Percentiles rank a stretch among this genome's conserved stretches.
Evolutionary conservation across 35 echinoderm and acorn worm species (phyloP).

Genomic region (Diadema setosum): DNA sequence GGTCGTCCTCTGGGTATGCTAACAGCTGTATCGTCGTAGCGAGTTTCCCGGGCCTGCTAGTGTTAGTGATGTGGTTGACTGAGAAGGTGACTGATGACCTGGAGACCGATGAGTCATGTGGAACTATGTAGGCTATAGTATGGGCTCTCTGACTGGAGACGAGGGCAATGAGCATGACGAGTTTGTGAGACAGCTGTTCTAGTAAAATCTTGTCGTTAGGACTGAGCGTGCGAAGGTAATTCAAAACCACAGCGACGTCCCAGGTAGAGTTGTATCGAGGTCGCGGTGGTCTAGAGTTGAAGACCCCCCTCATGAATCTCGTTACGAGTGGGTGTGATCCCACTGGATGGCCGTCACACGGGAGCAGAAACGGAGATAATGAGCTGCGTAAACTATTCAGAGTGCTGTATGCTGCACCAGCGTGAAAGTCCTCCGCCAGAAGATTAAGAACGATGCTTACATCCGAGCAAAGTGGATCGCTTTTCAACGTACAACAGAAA

Average conservation of each 20-base stretch:
- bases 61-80: neutral
- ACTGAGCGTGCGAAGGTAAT: conserved; percentile 2
- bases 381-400: conserved; percentile 40
- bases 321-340: conserved; percentile 5
- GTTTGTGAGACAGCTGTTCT: neutral
- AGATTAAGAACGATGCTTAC: neutral
- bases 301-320: conserved; percentile 55
- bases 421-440: neutral
- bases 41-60: neutral
- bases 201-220: neutral
- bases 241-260: neutral
- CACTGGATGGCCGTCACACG: neutral
- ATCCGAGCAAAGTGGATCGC: conserved; percentile 23
- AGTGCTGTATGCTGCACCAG: conserved; percentile 10
- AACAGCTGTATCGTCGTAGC: neutral
- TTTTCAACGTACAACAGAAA: conserved; percentile 41
- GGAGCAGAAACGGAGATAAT: neutral
- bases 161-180: neutral
- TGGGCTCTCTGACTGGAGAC: neutral
- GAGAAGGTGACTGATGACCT: no score
- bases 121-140: no score
- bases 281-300: neutral
- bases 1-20: neutral
- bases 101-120: no score
- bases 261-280: neutral